A percentile compares a stretch with the other conserved stretches of the same genome.
These are phyloP conservation scores for Microdon myrmicae DNA, from an alignment of 2,888 invertebrate species.

Conservation along the genomic window DNA sequence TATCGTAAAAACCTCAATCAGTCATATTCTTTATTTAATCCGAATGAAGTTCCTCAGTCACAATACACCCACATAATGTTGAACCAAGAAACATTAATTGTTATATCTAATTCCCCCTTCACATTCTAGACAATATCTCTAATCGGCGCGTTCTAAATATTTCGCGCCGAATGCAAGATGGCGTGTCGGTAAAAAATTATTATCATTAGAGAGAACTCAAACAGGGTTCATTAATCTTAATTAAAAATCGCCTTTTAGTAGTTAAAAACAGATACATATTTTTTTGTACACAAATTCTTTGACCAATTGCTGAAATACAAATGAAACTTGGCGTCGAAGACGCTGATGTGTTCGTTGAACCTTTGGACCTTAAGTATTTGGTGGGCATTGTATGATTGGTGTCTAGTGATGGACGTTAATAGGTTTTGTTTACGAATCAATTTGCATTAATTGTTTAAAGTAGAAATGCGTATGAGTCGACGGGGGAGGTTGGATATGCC, in stretches of 20 bases:
- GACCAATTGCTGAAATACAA: slow-evolving; percentile 26
- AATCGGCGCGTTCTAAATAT: slow-evolving; percentile 7
- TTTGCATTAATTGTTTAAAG: slow-evolving; percentile 24
- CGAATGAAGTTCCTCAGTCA: too few relatives aligned
- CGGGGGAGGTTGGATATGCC: neutral
- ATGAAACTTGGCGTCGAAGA: slow-evolving; percentile 1
- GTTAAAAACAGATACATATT: slow-evolving; percentile 15
- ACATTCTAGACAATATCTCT: too few relatives aligned
- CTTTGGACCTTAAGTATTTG: slow-evolving; percentile 5
- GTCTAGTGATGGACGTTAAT: slow-evolving; percentile 14
- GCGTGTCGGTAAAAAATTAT: slow-evolving; percentile 12
- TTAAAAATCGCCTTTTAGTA: slow-evolving; percentile 43
- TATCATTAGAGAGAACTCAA: slow-evolving; percentile 30
- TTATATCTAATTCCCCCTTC: too few relatives aligned
- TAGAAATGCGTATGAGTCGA: too few relatives aligned
- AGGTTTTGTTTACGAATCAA: slow-evolving; percentile 32
- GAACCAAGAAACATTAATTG: slow-evolving; percentile 16
- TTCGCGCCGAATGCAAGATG: neutral
- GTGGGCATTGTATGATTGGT: slow-evolving; percentile 1
- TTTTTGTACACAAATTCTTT: slow-evolving; percentile 26
- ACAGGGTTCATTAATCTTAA: slow-evolving; percentile 47
- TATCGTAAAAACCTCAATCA: too few relatives aligned
- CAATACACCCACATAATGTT: slow-evolving; percentile 19
- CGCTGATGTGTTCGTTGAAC: slow-evolving; percentile 34
- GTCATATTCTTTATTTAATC: too few relatives aligned